Conservation (phyloP, 1,140 invertebrate species). For the Acyrthosiphon pisum region DNA sequence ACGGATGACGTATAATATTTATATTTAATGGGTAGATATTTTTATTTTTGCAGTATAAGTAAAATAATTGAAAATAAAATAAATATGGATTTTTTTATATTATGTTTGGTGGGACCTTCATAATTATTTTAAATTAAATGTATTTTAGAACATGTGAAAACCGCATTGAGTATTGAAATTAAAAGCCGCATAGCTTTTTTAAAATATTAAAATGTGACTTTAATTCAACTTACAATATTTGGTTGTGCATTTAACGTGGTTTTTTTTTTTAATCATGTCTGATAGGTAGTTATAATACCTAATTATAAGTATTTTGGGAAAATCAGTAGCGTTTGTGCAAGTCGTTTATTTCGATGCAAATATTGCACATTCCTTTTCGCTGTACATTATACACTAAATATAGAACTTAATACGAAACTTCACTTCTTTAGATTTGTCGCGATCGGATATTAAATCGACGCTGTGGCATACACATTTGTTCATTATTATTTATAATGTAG, state of each 20-base stretch:
- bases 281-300: neutral
- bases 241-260: neutral
- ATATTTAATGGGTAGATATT: neutral
- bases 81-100: neutral
- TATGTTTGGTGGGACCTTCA: neutral
- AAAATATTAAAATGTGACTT: neutral
- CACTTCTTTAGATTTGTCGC: neutral
- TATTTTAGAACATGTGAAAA: neutral
- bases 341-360: neutral
- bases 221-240: neutral
- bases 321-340: neutral
- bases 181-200: neutral
- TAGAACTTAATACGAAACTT: neutral
- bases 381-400: neutral
- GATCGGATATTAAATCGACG: neutral
- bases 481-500: neutral
- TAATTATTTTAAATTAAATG: neutral
- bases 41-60: neutral
- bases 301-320: neutral
- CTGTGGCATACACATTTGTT: too few species aligned
- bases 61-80: neutral
- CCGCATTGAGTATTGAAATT: neutral
- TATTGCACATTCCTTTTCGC: neutral
- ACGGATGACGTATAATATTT: neutral
- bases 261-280: too few species aligned